Percentiles rank a stretch among this genome's conserved stretches.
Conservation (phyloP, 2,113 vertebrate species). For the Aspidoscelis tigris region DNA sequence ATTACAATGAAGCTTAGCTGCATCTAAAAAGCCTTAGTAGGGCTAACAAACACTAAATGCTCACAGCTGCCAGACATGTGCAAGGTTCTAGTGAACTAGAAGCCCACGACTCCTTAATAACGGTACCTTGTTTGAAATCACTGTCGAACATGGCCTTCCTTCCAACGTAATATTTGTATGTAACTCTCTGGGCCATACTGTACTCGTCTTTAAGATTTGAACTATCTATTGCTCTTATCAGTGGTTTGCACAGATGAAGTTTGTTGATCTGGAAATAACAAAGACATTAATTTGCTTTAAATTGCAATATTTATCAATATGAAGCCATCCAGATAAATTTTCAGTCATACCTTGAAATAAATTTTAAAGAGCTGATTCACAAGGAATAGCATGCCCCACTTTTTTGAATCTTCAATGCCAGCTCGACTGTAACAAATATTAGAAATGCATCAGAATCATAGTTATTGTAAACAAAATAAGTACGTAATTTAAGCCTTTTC, state of each 20-base stretch:
- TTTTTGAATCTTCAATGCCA: conserved; percentile 96
- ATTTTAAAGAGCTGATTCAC: conserved; percentile 99
- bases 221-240: conserved; percentile 97
- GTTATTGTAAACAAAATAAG: not conserved
- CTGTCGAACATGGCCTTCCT: conserved; percentile 99
- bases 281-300: fast-evolving
- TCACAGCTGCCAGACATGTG: not conserved
- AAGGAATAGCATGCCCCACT: conserved; percentile 98
- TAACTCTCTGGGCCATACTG: conserved; percentile 92
- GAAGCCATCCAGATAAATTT: conserved; percentile 14
- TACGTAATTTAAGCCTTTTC: not conserved
- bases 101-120: not conserved
- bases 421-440: conserved; percentile 82
- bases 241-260: conserved; percentile 95
- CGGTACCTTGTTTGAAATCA: conserved; percentile 92
- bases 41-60: not conserved
- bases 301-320: conserved; percentile 4
- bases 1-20: not conserved
- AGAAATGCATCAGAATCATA: not conserved
- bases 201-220: conserved; percentile 95
- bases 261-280: conserved; percentile 89
- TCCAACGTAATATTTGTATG: conserved; percentile 95
- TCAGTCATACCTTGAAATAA: conserved; percentile 92
- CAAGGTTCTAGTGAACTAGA: not conserved
- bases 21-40: not conserved